Evolutionary conservation across 1,140 invertebrate species (phyloP).

Genomic region (Mactra quadrangularis): DNA sequence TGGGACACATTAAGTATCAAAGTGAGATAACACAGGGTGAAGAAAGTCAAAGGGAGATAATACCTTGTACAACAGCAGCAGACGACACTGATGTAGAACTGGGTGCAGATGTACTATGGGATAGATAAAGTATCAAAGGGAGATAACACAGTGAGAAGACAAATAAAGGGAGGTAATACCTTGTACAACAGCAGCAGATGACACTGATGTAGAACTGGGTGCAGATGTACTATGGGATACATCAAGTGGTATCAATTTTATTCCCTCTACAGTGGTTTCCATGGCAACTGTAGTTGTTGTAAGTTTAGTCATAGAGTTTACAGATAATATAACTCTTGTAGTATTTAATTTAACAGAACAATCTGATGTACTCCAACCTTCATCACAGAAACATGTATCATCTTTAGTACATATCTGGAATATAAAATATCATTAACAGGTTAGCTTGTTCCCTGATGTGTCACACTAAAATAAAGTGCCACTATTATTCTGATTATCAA

Average conservation of each 20-base stretch:
- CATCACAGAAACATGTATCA: conserved; percentile 95
- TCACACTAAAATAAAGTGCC: too few species aligned
- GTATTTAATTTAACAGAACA: conserved; percentile 88
- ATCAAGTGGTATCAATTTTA: conserved; percentile 38
- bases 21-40: too few species aligned
- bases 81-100: conserved; percentile 50
- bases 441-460: too few species aligned
- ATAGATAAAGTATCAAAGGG: too few species aligned
- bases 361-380: conserved; percentile 94
- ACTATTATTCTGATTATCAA: too few species aligned
- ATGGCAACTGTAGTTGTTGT: conserved; percentile 49
- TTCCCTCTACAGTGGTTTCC: conserved; percentile 30
- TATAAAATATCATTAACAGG: too few species aligned
- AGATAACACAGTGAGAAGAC: too few species aligned
- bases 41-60: neutral
- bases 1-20: too few species aligned
- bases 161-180: conserved; percentile 6
- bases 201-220: conserved; percentile 33
- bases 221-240: conserved; percentile 13
- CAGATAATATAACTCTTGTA: conserved; percentile 72
- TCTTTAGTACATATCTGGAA: conserved; percentile 95
- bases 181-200: conserved; percentile 59
- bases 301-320: conserved; percentile 59
- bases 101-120: conserved; percentile 14
- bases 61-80: conserved; percentile 62